Percentiles rank a stretch among this genome's conserved stretches.
phyloP scores from a whole-genome alignment of 2,797 vertebrate genomes.

The Cryptoblepharus egeriae region DNA sequence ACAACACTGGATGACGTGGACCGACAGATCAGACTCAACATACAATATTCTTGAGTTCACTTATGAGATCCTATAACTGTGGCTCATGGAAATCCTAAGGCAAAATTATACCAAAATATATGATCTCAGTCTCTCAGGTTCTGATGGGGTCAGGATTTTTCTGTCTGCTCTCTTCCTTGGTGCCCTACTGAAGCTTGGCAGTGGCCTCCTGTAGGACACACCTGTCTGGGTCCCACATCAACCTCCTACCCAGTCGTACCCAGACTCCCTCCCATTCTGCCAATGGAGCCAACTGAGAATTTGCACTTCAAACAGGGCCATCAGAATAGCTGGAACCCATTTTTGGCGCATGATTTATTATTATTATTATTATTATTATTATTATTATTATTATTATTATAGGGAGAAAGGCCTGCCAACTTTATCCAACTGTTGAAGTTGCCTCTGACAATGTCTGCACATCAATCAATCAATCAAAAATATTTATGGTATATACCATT shows the following conservation, averaged over 20 bases:
- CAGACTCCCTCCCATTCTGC: not conserved
- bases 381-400: too few relatives aligned
- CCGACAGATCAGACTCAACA: too few relatives aligned
- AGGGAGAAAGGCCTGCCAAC: not conserved
- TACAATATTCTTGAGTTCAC: too few relatives aligned
- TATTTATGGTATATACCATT: too few relatives aligned
- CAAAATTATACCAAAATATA: not conserved
- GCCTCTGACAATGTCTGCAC: not conserved
- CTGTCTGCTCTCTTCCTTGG: not conserved
- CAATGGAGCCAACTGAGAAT: not conserved
- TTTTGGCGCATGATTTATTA: not conserved
- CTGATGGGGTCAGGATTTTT: not conserved
- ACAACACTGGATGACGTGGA: too few relatives aligned
- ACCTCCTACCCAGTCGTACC: not conserved
- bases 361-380: too few relatives aligned
- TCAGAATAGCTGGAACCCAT: not conserved
- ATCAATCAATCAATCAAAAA: not conserved
- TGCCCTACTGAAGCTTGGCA: not conserved
- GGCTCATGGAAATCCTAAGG: too few relatives aligned
- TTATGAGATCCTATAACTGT: too few relatives aligned
- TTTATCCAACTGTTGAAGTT: not conserved
- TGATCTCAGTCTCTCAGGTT: not conserved
- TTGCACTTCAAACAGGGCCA: slow-evolving; percentile 4
- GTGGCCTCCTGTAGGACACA: not conserved
- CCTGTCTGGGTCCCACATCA: not conserved